Evolutionary conservation across 2,113 vertebrate species (phyloP), one percentile per base, ranked within the genome.

Genomic region (Corydoras maculifer): DNA sequence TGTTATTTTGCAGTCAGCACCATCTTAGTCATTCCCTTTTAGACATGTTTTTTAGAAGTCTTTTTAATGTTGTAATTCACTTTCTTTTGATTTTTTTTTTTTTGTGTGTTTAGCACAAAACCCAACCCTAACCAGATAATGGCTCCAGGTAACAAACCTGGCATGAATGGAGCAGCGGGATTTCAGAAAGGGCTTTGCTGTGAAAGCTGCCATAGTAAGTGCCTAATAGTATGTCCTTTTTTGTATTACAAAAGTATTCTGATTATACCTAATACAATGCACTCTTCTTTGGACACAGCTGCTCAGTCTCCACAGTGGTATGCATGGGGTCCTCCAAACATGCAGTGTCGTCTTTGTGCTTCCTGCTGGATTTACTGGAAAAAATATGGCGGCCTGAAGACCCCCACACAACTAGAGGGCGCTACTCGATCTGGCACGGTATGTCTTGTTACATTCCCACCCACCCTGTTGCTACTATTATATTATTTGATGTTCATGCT

Each of bases 361-460:
- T 93, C 94, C 54, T 97, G 94, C 73, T 97, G 94, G 94, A 95
- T 94, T 84, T 97, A 97, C 86, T 97, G 94, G 94, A 97, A 97
- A 85, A 97, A 96, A 61, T 97, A 96, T 0, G 94, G 94, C 0
- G 94, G 94, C 25, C 85, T 97, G 75, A 97, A 97, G 88, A 97
- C 94, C 5, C 94, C 94, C 14, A 97, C 93, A 0, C 94, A 97
- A 81, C 89, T 97, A 68, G 94, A 97, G 79, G 94, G 94, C 7
- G 92, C 92, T 5, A 87, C 94, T 62, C 83, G 94, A 77, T 78
- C 88, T 30, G 88, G 90, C 82, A 90, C 91, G 76, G 94, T 95
- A 91, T 10, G 12, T 25, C 9, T n/a, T 15, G 7, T 35, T 5
- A 12, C 48, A 4, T 12, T 55, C 6, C 25, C 13, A 25, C 18